Evolutionary conservation across 2,113 vertebrate genomes (phyloP), one percentile per base, ranked within the genome.

Genomic region (Donacobius atricapilla): DNA sequence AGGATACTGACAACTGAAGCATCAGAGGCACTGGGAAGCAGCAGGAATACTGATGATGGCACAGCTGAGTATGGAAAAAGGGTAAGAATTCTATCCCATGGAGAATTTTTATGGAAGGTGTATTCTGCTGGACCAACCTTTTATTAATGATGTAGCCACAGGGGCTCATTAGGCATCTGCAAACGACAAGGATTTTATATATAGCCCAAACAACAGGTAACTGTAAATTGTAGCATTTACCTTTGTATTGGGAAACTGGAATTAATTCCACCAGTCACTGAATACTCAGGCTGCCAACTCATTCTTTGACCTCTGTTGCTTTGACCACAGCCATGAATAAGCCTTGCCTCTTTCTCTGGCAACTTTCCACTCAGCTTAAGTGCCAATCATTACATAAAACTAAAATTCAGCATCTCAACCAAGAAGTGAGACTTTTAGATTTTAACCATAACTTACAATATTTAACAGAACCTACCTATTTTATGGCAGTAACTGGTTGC

Each of bases 21-120:
- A 53, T n/a, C 64, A 73, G 56, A 83, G 33, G 42, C 66, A 44
- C 48, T 37, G 33, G 83, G 68, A 89, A 78, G 64, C 33, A 65
- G 81, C 80, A 93, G 54, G 63, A 93, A 91, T 90, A 94, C 83
- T 39, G 71, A 90, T 96, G 77, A 79, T 84, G 50, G 81, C 60
- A 83, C 71, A 66, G 90, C 60, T 71, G 50, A 87, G 33, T 66
- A 61, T 31, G 42, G 86, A 72, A 88, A 87, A 54, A 61, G 56
- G 82, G 27, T 61, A 77, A 64, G 64, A 86, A 91, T 88, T 4
- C 7, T 3, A 91, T 56, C 53, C 45, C 56, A 42, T 13, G 3
- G 39, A 80, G 83, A 77, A 77, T 84, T 83, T 78, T 75, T 42
- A 35, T 42, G n/a, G 64, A 87, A 88, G 56, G 31, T 78, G 15